Conservation (phyloP, 2,888 invertebrate genomes). For the Ophioninae sp. region DNA sequence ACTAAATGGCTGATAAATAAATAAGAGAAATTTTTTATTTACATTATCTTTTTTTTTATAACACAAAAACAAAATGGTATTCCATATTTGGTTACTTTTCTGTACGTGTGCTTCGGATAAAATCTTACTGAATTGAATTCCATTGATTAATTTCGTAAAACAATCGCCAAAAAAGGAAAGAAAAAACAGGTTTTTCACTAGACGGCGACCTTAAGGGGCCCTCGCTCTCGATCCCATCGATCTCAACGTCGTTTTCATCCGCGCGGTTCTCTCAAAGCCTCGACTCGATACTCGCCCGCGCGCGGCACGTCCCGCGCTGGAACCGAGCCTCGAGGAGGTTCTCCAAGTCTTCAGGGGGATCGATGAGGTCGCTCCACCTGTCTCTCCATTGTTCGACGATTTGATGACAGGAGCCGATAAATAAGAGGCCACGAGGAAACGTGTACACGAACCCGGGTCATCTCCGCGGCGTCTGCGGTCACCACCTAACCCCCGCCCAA, state of each 20-base stretch:
- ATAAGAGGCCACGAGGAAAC: constrained; percentile 58
- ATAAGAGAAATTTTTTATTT: too few species aligned
- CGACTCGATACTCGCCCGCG: background rate
- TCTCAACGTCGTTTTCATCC: constrained; percentile 3
- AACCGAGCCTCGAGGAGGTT: constrained; percentile 51
- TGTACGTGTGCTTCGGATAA: too few species aligned
- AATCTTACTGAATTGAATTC: too few species aligned
- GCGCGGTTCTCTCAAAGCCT: constrained; percentile 12
- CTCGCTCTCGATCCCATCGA: constrained; percentile 13
- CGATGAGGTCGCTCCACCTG: constrained; percentile 55
- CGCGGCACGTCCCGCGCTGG: constrained; percentile 19
- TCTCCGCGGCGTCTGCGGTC: constrained; percentile 48
- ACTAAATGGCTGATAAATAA: too few species aligned
- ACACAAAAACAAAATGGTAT: too few species aligned
- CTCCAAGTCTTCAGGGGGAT: constrained; percentile 48
- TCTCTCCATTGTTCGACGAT: constrained; percentile 62
- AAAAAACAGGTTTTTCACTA: too few species aligned
- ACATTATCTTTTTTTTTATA: too few species aligned
- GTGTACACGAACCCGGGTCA: constrained; percentile 51
- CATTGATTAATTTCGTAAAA: too few species aligned
- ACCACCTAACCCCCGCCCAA: constrained; percentile 55
- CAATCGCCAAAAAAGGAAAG: too few species aligned
- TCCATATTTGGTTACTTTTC: too few species aligned
- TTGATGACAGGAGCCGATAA: constrained; percentile 62
- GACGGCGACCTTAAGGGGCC: background rate